A percentile compares a stretch with the other conserved stretches of the same genome.
These are phyloP conservation scores for Rhipidura dahli DNA, from an alignment of 2,113 vertebrate genomes.

Conservation along the genomic window DNA sequence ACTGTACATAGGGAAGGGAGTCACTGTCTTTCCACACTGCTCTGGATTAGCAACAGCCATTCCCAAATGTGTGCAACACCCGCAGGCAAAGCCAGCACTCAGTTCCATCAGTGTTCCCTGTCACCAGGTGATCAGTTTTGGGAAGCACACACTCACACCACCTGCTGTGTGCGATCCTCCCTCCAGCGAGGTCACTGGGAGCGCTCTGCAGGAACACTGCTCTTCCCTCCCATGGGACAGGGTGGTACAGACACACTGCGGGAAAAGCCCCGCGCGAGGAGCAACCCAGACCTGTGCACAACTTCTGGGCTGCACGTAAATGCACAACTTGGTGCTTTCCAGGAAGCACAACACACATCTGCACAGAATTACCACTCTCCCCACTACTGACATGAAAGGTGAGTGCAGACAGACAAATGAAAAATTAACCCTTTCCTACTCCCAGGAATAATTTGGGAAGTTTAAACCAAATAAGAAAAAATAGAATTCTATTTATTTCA, in stretches of 20 bases:
- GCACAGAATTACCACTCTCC: not conserved
- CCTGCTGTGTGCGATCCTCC: rapidly evolving
- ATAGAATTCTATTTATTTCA: constrained; percentile 46
- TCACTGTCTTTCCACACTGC: not conserved
- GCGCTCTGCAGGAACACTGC: not conserved
- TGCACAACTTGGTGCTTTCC: not conserved
- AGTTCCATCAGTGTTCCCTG: not conserved
- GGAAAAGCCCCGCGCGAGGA: not conserved
- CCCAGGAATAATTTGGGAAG: constrained; percentile 28
- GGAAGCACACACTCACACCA: not conserved
- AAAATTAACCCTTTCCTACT: not conserved
- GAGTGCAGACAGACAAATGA: not conserved
- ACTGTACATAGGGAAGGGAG: not conserved
- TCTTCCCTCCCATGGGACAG: not conserved
- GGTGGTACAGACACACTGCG: not conserved
- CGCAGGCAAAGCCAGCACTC: not conserved
- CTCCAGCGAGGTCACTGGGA: rapidly evolving
- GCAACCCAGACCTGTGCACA: not conserved
- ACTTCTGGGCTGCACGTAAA: not conserved
- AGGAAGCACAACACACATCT: not conserved
- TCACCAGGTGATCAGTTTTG: too few relatives aligned
- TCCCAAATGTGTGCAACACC: rapidly evolving
- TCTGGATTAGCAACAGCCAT: not conserved
- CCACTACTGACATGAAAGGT: not conserved
- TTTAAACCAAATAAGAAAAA: constrained; percentile 33